Percentiles rank a stretch among this genome's conserved stretches.
phyloP scores from a whole-genome alignment of 2,888 invertebrate species.

The Trimorus sp. region DNA sequence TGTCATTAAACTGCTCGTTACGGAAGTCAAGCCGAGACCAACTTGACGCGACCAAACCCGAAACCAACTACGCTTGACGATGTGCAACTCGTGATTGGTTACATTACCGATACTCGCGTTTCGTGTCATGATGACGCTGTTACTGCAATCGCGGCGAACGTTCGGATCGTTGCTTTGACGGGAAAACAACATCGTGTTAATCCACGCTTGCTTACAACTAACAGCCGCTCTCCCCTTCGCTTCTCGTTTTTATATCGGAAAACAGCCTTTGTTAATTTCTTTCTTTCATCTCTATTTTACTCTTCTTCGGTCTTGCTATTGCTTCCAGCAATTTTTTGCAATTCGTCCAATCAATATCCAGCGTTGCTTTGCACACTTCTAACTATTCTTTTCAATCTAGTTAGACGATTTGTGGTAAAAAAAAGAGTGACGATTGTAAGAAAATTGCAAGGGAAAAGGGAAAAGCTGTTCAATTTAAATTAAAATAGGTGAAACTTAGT shows the following conservation, averaged over 20 bases:
- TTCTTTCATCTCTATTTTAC: constrained; percentile 50
- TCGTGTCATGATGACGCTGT: constrained; percentile 78
- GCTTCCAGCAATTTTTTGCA: constrained; percentile 36
- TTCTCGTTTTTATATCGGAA: constrained; percentile 9
- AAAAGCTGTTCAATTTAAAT: too few species aligned
- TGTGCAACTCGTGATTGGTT: constrained; percentile 79
- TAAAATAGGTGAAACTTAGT: too few species aligned
- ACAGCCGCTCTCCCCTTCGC: constrained; percentile 8
- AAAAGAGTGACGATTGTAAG: too few species aligned
- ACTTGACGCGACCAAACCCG: constrained; percentile 57
- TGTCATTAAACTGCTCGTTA: constrained; percentile 28
- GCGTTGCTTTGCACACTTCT: constrained; percentile 16
- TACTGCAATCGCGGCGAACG: constrained; percentile 79
- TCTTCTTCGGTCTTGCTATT: constrained; percentile 37
- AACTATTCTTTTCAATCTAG: too few species aligned
- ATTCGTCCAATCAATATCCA: constrained; percentile 29
- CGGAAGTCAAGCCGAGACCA: too few species aligned
- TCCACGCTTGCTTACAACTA: constrained; percentile 41
- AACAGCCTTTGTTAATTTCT: constrained; percentile 59
- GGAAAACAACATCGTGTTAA: constrained; percentile 71
- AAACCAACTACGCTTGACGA: constrained; percentile 63
- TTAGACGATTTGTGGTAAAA: too few species aligned
- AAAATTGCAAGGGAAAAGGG: too few species aligned
- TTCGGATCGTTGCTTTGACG: constrained; percentile 72
- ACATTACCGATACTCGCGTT: constrained; percentile 82